Percentiles rank a stretch among this genome's conserved stretches.
phyloP scores from a whole-genome alignment of 2,888 invertebrate species.

The Lasioglossum calceatum region DNA sequence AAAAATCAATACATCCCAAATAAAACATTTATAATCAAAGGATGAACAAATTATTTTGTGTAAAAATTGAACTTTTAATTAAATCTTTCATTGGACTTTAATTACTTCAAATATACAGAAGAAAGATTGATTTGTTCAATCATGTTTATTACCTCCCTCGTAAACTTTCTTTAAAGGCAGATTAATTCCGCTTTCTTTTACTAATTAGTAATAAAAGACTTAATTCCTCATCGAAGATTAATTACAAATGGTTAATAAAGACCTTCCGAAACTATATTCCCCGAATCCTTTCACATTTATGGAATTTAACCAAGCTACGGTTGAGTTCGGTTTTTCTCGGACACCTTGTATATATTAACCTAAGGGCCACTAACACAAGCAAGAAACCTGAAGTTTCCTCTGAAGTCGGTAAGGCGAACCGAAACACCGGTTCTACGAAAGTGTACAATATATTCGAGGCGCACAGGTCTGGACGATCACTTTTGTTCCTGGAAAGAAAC shows the following conservation, averaged over 20 bases:
- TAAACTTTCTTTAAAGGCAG: background rate
- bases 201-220: background rate
- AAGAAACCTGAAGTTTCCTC: background rate
- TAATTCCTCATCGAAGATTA: background rate
- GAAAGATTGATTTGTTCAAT: background rate
- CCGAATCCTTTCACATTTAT: background rate
- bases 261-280: background rate
- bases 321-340: background rate
- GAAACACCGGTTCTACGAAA: constrained; percentile 7
- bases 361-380: background rate
- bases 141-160: background rate
- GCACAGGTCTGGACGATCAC: constrained; percentile 15
- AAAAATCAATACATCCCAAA: too few relatives aligned
- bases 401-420: constrained; percentile 14
- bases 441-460: background rate
- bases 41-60: too few relatives aligned
- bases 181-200: background rate
- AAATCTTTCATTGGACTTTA: background rate
- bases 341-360: background rate
- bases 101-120: background rate
- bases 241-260: background rate
- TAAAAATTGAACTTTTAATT: too few relatives aligned
- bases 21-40: too few relatives aligned
- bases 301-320: background rate
- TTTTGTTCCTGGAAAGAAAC: constrained; percentile 48